Conservation (phyloP, 2,797 vertebrate genomes). For the Enteromius paludinosus region DNA sequence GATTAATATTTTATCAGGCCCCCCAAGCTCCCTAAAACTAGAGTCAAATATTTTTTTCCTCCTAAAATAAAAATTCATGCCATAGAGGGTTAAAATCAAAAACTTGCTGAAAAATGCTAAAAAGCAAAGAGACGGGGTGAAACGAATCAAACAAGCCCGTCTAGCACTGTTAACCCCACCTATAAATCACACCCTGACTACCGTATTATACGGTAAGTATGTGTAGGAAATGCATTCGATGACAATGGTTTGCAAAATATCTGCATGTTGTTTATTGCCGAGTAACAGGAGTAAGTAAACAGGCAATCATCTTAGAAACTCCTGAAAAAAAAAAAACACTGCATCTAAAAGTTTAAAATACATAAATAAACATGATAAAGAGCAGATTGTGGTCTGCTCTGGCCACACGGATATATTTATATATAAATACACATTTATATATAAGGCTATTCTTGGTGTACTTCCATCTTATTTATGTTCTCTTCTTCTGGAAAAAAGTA, state of each 20-base stretch:
- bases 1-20: no score
- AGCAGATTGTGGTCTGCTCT: no score
- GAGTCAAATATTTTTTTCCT: no score
- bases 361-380: background rate
- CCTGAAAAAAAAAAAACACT: background rate
- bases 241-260: background rate
- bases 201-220: background rate
- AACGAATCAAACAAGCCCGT: background rate
- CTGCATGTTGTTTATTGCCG: background rate
- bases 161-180: background rate
- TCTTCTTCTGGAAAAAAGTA: no score
- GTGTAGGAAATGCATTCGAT: background rate
- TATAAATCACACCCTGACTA: background rate
- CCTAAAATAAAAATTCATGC: no score
- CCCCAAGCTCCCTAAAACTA: no score
- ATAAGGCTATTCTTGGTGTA: no score
- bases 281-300: background rate
- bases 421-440: no score
- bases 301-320: background rate
- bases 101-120: background rate
- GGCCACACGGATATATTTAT: no score
- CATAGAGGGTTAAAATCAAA: background rate
- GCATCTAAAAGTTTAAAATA: slow-evolving; percentile 3
- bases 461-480: no score
- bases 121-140: background rate